Conservation (phyloP, 1,140 invertebrate species). For the Calosoma granatense region DNA sequence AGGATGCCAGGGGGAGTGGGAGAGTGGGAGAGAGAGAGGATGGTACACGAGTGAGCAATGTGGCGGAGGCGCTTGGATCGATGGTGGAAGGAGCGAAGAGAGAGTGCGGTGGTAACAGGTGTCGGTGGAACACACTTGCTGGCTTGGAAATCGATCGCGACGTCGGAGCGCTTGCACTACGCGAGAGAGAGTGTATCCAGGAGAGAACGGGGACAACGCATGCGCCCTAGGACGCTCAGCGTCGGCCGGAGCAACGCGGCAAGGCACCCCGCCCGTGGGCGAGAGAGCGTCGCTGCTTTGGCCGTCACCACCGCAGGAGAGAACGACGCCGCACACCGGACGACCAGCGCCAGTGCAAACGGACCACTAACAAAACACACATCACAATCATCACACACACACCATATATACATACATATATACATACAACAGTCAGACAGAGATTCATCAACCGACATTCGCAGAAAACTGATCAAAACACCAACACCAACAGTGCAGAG, state of each 20-base stretch:
- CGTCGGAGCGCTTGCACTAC: background rate
- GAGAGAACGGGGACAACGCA: background rate
- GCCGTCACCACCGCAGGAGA: constrained; percentile 7
- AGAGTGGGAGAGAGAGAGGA: background rate
- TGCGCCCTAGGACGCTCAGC: background rate
- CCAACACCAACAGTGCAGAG: too few species aligned
- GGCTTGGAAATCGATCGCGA: background rate
- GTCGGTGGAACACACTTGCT: constrained; percentile 21
- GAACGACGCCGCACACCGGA: background rate
- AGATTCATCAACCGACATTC: constrained; percentile 42
- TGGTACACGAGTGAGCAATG: background rate
- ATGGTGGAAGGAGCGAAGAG: background rate
- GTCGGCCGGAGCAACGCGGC: background rate
- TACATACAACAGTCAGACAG: too few species aligned
- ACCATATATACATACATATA: too few species aligned
- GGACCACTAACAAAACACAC: background rate
- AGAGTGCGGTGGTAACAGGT: constrained; percentile 29
- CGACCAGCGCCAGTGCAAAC: background rate
- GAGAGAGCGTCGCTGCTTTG: background rate
- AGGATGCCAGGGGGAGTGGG: background rate
- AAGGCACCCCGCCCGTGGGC: constrained; percentile 4
- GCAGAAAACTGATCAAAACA: constrained; percentile 40
- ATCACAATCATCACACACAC: background rate
- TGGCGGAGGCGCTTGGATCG: background rate
- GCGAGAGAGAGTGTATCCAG: too few species aligned